These are phyloP conservation scores for Eciton burchellii DNA, from an alignment of 1,140 invertebrate species.

Conservation along the genomic window DNA sequence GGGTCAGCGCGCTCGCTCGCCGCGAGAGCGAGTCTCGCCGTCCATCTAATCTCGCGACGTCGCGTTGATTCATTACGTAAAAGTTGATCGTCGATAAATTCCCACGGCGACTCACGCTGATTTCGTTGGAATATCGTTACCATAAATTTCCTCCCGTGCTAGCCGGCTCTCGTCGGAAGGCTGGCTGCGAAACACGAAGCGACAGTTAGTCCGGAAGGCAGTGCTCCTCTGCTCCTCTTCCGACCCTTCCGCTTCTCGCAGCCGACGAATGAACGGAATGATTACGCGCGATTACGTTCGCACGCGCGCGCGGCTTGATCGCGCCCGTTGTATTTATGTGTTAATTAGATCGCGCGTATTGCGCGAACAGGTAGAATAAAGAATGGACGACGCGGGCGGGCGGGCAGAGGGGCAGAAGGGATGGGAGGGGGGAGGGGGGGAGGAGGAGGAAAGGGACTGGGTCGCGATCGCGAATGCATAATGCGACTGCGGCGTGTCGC, in stretches of 20 bases:
- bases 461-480: neutral
- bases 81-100: slow-evolving; percentile 40
- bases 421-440: too few relatives aligned
- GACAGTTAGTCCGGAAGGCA: slow-evolving; percentile 15
- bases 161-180: slow-evolving; percentile 29
- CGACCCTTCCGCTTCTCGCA: too few relatives aligned
- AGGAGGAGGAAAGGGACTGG: too few relatives aligned
- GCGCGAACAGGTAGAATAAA: too few relatives aligned
- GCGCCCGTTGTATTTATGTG: slow-evolving; percentile 26
- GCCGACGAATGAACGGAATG: too few relatives aligned
- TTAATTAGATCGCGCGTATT: slow-evolving; percentile 33
- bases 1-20: neutral
- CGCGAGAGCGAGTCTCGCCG: neutral
- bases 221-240: too few relatives aligned
- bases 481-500: neutral
- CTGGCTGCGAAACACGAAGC: slow-evolving; percentile 19
- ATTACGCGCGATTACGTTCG: slow-evolving; percentile 21
- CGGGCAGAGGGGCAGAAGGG: too few relatives aligned
- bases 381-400: too few relatives aligned
- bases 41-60: slow-evolving; percentile 14
- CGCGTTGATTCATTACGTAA: slow-evolving; percentile 38
- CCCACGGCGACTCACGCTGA: slow-evolving; percentile 13
- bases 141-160: slow-evolving; percentile 34
- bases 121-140: slow-evolving; percentile 54
- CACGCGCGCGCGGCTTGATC: slow-evolving; percentile 5